Conservation (phyloP, 2,797 vertebrate species). For the Acrossocheilus wenchowensis region DNA sequence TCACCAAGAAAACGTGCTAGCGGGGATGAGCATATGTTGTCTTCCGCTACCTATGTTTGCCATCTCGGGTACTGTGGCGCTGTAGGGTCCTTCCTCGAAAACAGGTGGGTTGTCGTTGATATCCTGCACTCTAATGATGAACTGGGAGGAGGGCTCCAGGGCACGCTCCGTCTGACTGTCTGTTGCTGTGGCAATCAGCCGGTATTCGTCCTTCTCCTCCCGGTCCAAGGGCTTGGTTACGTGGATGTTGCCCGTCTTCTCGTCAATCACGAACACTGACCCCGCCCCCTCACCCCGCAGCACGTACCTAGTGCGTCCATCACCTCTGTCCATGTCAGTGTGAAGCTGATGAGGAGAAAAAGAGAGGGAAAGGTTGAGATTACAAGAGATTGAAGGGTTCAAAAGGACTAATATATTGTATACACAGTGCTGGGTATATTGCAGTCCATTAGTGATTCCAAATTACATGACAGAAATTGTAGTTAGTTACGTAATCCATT, state of each 20-base stretch:
- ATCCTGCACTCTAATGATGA: conserved; percentile 92
- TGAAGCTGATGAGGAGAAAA: conserved; percentile 74
- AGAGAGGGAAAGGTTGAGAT: not conserved
- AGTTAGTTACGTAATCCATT: not conserved
- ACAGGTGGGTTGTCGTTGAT: conserved; percentile 92
- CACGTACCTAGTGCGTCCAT: conserved; percentile 88
- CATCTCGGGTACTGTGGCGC: conserved; percentile 89
- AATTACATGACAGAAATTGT: not conserved
- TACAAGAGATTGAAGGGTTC: conserved; percentile 10
- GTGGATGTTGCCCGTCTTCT: conserved; percentile 92
- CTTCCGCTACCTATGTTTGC: conserved; percentile 86
- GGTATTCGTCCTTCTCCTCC: conserved; percentile 91
- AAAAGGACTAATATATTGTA: not conserved
- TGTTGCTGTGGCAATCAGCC: conserved; percentile 88
- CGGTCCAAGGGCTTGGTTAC: conserved; percentile 92
- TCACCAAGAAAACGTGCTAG: not conserved
- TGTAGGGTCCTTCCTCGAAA: conserved; percentile 88
- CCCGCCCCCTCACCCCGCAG: conserved; percentile 90
- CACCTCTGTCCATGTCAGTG: conserved; percentile 89
- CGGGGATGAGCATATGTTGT: not conserved
- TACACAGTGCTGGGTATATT: not conserved
- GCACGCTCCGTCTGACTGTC: conserved; percentile 88
- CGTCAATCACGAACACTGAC: conserved; percentile 91
- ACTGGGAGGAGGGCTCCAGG: conserved; percentile 91
- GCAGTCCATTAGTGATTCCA: not conserved